These are phyloP conservation scores for Lycaon pictus DNA, from an alignment of 2,113 vertebrate species.

Conservation along the genomic window DNA sequence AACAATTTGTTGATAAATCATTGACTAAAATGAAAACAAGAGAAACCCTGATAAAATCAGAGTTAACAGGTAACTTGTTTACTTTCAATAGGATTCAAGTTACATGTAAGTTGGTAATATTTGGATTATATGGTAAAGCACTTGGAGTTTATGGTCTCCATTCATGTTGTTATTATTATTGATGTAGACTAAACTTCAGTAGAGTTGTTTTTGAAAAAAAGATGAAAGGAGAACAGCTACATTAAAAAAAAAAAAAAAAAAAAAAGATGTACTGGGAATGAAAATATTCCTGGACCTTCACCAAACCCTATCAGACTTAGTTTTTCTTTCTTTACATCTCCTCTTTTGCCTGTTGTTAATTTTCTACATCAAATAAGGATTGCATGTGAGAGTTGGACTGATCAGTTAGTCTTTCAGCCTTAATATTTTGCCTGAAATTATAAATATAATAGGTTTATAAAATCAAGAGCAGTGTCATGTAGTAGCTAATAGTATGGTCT, in stretches of 20 bases:
- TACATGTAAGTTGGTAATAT: neutral
- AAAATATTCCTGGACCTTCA: neutral
- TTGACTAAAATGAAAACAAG: slow-evolving; percentile 18
- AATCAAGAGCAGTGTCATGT: neutral
- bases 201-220: neutral
- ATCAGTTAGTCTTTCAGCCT: neutral
- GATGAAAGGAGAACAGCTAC: neutral
- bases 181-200: neutral
- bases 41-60: neutral
- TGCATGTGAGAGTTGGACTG: neutral
- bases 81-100: neutral
- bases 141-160: neutral
- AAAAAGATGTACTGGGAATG: neutral
- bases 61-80: neutral
- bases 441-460: neutral
- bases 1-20: neutral
- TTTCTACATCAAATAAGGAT: neutral
- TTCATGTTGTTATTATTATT: neutral
- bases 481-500: neutral
- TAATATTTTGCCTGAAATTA: neutral
- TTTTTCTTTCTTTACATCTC: neutral
- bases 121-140: neutral
- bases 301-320: neutral
- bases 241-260: neutral
- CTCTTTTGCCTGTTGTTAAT: neutral